Base-by-base conservation (phyloP, 2,888 invertebrate species). In the Agrotis exclamationis region DNA sequence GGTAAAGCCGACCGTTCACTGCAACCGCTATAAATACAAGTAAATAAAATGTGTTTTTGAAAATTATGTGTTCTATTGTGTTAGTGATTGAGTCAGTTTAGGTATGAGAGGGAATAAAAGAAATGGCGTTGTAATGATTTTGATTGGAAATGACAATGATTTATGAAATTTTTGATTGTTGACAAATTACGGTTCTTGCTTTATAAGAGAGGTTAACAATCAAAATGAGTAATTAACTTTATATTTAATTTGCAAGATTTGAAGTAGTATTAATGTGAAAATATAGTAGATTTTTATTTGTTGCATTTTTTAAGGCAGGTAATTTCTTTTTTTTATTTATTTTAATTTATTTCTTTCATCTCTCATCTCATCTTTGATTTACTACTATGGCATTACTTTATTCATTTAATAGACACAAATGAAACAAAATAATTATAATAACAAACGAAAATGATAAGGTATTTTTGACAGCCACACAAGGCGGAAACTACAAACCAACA, bases 1-100 rank as follows among this genome's bases (percentile, higher is more conserved):
- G 80, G 78, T 80, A 87, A 84, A 87, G 87, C 84, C 80, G 70
- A 48, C 73, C 73, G 78, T 74, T 80, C 76, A 76, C 67, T 83
- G 83, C 80, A 80, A 70, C 81, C 74, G 78, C 63, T 69, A 77
- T 71, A 80, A 82, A 83, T 83, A 56, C 56, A 56, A 56, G n/a
- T 33, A 85, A 74, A 83, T 82, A 83, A 73, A 69, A 69, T 68
- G 72, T 69, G 73, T 71, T 71, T 83, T 79, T 70, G 80, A 65
- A 75, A 63, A 51, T 51, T 64, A n/a, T n/a, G n/a, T 64, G 28
- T 60, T 50, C 68, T 45, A 66, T 77, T 70, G 67, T 81, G 47
- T 66, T 70, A 45, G 54, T 71, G 57, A 44, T 53, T 45, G 48
- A 18, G 50, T 58, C n/a, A 16, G 22, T 18, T 45, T 47, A 57